Conservation (phyloP, 2,797 vertebrate genomes). For the Glossophaga mutica region DNA sequence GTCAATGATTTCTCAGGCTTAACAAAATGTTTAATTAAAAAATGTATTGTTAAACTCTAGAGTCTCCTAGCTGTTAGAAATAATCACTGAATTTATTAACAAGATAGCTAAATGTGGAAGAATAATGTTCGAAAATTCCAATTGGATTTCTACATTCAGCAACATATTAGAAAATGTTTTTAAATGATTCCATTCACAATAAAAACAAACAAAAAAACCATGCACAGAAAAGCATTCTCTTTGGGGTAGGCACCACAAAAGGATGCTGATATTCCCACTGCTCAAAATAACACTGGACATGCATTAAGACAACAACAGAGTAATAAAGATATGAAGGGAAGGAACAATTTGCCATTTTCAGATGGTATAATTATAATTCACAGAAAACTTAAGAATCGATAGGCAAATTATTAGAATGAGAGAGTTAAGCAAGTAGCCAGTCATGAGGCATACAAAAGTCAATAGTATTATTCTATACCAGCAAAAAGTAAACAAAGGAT, state of each 20-base stretch:
- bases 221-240: not conserved
- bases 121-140: not conserved
- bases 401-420: not conserved
- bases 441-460: not conserved
- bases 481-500: not conserved
- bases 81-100: not conserved
- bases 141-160: not conserved
- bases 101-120: not conserved
- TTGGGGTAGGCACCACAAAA: not conserved
- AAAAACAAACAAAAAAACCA: not conserved
- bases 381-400: not conserved
- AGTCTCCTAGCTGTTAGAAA: not conserved
- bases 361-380: not conserved
- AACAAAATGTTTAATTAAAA: not conserved
- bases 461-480: not conserved
- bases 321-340: not conserved
- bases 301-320: not conserved
- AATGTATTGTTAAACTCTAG: not conserved
- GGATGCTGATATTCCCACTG: not conserved
- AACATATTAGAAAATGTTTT: not conserved
- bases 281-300: not conserved
- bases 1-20: not conserved
- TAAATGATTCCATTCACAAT: not conserved
- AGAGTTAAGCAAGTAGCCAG: not conserved
- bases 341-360: not conserved